These are phyloP conservation scores for Phoxinus phoxinus DNA, from an alignment of 2,113 vertebrate species.

Conservation along the genomic window DNA sequence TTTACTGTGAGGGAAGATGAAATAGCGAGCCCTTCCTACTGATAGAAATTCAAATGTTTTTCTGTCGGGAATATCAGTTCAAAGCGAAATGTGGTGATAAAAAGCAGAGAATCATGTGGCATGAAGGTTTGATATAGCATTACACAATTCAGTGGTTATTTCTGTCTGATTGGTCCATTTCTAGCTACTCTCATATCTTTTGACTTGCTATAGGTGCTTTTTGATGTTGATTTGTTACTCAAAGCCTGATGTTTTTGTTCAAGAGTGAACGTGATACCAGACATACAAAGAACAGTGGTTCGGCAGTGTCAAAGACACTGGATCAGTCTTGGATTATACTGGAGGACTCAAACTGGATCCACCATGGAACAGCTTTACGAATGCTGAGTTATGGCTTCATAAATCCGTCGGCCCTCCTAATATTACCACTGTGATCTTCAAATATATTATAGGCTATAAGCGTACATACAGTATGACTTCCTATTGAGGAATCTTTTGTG, in stretches of 20 bases:
- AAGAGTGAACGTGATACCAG: conserved; percentile 59
- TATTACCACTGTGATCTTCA: conserved; percentile 60
- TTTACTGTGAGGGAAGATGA: conserved; percentile 55
- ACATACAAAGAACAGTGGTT: conserved; percentile 45
- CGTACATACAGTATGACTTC: background rate
- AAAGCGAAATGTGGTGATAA: conserved; percentile 9
- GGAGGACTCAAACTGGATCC: conserved; percentile 61
- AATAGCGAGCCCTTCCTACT: conserved; percentile 42
- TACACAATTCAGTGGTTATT: conserved; percentile 38
- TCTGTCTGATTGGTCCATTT: background rate
- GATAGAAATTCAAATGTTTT: conserved; percentile 53
- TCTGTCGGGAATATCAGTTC: conserved; percentile 37
- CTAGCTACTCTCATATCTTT: background rate
- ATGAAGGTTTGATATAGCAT: conserved; percentile 31
- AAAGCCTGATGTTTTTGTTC: conserved; percentile 62
- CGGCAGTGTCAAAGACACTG: conserved; percentile 61
- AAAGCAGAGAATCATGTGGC: conserved; percentile 31
- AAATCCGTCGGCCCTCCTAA: conserved; percentile 70
- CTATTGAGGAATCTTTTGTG: conserved; percentile 14
- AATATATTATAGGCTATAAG: conserved; percentile 19
- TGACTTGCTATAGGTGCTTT: conserved; percentile 36
- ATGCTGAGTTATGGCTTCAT: conserved; percentile 71
- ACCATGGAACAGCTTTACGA: conserved; percentile 75
- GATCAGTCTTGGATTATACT: conserved; percentile 44
- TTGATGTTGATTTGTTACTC: conserved; percentile 57